Conservation (phyloP, 1,140 invertebrate genomes). For the Alviniconcha marisindica region DNA sequence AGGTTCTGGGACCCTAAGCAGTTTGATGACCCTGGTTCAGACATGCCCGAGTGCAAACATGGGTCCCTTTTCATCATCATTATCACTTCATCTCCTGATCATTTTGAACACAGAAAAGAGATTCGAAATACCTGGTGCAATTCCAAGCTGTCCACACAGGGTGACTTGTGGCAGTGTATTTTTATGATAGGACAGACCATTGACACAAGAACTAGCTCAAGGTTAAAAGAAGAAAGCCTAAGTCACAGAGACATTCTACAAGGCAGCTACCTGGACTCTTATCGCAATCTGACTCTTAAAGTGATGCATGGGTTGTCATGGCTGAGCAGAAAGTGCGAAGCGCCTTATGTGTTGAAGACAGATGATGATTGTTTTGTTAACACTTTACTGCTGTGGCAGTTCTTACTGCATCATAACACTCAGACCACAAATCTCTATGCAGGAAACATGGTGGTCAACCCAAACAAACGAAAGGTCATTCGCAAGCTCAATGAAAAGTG, state of each 20-base stretch:
- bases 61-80: constrained; percentile 56
- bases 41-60: constrained; percentile 46
- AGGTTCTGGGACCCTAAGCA: constrained; percentile 55
- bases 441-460: constrained; percentile 55
- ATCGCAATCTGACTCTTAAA: constrained; percentile 66
- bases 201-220: constrained; percentile 20
- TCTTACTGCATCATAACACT: constrained; percentile 56
- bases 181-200: constrained; percentile 61
- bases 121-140: constrained; percentile 67
- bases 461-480: constrained; percentile 53
- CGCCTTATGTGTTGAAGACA: constrained; percentile 63
- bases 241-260: constrained; percentile 58
- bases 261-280: constrained; percentile 66
- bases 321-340: constrained; percentile 49
- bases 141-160: constrained; percentile 37
- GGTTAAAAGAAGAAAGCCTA: constrained; percentile 48
- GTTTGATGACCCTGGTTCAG: constrained; percentile 41
- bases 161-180: constrained; percentile 61
- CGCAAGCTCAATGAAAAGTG: constrained; percentile 55
- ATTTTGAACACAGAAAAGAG: constrained; percentile 52
- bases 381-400: constrained; percentile 55
- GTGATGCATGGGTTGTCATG: constrained; percentile 64
- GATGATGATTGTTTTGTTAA: constrained; percentile 72
- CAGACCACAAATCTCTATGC: constrained; percentile 57
- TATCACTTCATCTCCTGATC: constrained; percentile 59